Evolutionary conservation across 2,888 invertebrate species (phyloP).

Genomic region (Lamellibrachia columna): DNA sequence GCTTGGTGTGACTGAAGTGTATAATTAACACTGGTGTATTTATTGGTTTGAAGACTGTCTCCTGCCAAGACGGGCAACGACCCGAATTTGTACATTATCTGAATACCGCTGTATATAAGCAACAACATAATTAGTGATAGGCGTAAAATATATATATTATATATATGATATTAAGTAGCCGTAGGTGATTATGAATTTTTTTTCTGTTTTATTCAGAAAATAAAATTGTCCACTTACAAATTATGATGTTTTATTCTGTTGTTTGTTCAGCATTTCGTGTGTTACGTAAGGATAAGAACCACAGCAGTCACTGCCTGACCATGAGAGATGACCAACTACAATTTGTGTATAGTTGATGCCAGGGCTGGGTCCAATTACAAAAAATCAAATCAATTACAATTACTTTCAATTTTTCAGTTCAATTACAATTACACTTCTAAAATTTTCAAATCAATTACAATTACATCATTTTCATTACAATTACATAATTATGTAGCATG

Average conservation of each 20-base stretch:
- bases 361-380: too few relatives aligned
- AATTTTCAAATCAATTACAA: too few relatives aligned
- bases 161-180: constrained; percentile 1
- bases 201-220: constrained; percentile 10
- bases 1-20: background rate
- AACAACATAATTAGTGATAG: background rate
- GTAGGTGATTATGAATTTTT: background rate
- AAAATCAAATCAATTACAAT: too few relatives aligned
- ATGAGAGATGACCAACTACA: background rate
- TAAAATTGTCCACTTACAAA: background rate
- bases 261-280: background rate
- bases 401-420: too few relatives aligned
- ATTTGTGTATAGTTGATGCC: too few relatives aligned
- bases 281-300: background rate
- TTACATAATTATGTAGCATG: too few relatives aligned
- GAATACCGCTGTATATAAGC: background rate
- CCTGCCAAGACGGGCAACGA: background rate
- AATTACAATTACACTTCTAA: too few relatives aligned
- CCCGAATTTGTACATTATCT: background rate
- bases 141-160: background rate
- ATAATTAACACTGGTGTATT: background rate
- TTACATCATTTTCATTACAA: too few relatives aligned
- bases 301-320: background rate
- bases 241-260: background rate
- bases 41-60: constrained; percentile 10